Percentiles rank a stretch among this genome's conserved stretches.
phyloP scores from a whole-genome alignment of 2,113 vertebrate species.

The Halcyon senegalensis region DNA sequence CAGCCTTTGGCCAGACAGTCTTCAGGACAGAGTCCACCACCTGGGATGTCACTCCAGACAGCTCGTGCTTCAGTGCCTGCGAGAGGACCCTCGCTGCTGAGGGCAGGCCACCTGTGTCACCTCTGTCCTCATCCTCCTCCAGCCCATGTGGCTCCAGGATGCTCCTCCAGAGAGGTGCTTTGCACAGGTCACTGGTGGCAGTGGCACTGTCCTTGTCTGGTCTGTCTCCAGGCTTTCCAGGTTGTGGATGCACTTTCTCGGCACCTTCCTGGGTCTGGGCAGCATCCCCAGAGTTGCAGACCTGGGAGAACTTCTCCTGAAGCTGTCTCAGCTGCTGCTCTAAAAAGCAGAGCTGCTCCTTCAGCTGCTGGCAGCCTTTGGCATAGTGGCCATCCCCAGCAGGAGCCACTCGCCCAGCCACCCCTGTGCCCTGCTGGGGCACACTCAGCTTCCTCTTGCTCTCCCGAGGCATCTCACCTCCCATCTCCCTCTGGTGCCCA shows the following conservation, averaged over 20 bases:
- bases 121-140: conserved; percentile 35
- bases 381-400: conserved; percentile 46
- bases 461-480: conserved; percentile 68
- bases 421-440: conserved; percentile 63
- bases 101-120: not conserved
- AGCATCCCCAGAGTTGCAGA: conserved; percentile 69
- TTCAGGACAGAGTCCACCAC: conserved; percentile 89
- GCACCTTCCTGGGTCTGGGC: conserved; percentile 28
- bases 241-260: not conserved
- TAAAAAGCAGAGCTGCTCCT: conserved; percentile 88
- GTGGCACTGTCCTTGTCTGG: not conserved
- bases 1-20: conserved; percentile 73
- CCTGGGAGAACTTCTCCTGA: conserved; percentile 85
- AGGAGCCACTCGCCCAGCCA: not conserved
- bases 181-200: not conserved
- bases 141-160: not conserved
- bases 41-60: conserved; percentile 79
- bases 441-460: conserved; percentile 87
- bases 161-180: not conserved
- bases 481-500: conserved; percentile 42
- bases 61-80: conserved; percentile 85
- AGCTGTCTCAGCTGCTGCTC: conserved; percentile 85
- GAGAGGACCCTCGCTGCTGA: conserved; percentile 75
- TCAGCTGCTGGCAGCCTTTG: conserved; percentile 81
- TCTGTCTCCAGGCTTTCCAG: not conserved